These are phyloP conservation scores for Calameuta filiformis DNA, from an alignment of 2,888 invertebrate species.

Conservation along the genomic window DNA sequence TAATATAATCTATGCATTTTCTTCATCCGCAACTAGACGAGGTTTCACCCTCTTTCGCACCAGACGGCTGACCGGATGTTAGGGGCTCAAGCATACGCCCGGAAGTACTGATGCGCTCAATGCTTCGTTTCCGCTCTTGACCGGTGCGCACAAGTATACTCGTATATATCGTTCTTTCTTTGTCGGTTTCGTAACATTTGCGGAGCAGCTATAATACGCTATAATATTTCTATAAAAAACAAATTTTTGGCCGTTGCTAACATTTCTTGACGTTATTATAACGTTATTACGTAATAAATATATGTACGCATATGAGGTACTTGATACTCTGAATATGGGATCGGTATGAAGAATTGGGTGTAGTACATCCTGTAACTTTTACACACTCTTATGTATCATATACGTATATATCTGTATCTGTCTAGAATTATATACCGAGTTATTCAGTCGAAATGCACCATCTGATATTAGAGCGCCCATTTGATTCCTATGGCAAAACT, in stretches of 20 bases:
- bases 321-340: not conserved
- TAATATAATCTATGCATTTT: not conserved
- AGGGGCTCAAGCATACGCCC: constrained; percentile 33
- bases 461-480: not conserved
- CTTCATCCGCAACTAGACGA: not conserved
- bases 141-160: not conserved
- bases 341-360: not conserved
- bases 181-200: not conserved
- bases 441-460: not conserved
- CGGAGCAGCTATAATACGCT: not conserved
- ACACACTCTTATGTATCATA: not conserved
- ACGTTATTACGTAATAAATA: not conserved
- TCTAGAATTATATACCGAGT: not conserved
- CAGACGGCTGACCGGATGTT: constrained; percentile 43
- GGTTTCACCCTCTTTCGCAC: not conserved
- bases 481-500: too few species aligned
- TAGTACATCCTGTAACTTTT: not conserved
- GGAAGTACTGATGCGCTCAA: constrained; percentile 55
- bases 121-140: constrained; percentile 50
- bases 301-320: not conserved
- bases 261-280: not conserved
- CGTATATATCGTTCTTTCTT: not conserved
- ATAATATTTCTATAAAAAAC: not conserved
- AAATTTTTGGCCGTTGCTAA: not conserved
- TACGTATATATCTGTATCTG: not conserved